These are phyloP conservation scores for Drosophila prosaltans DNA, from an alignment of 1,140 invertebrate species.

Conservation along the genomic window DNA sequence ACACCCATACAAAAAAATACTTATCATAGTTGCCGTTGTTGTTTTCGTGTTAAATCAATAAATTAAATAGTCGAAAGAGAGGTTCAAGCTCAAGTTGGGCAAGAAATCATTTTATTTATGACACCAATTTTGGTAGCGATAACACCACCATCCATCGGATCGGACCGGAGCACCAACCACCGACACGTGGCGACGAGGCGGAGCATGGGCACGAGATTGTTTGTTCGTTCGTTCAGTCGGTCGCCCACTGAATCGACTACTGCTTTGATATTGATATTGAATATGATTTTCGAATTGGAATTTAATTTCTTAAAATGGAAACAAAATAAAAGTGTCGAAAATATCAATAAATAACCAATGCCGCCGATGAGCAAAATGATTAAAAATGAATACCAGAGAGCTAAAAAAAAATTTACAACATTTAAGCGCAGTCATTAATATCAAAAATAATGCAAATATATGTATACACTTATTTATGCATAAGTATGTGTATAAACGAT, in stretches of 20 bases:
- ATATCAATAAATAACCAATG: conserved; percentile 53
- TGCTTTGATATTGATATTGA: conserved; percentile 14
- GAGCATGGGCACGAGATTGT: no score
- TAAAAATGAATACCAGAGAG: neutral
- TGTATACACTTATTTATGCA: neutral
- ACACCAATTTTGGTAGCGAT: conserved; percentile 56
- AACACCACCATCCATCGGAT: conserved; percentile 25
- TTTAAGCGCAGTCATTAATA: conserved; percentile 59
- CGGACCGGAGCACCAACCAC: neutral
- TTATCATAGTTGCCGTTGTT: conserved; percentile 18
- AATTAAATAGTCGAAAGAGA: conserved; percentile 42
- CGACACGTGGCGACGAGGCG: neutral
- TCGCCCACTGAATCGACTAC: neutral
- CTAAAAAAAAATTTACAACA: conserved; percentile 10
- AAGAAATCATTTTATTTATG: conserved; percentile 60
- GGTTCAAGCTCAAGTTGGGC: conserved; percentile 65
- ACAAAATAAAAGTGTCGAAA: conserved; percentile 69
- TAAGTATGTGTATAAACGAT: neutral
- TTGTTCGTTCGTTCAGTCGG: neutral
- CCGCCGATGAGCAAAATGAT: conserved; percentile 12
- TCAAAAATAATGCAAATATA: conserved; percentile 10
- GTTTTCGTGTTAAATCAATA: conserved; percentile 46
- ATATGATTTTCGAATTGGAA: conserved; percentile 51
- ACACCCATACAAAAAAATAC: neutral
- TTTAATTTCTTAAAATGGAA: conserved; percentile 66